Percentiles rank a stretch among this genome's conserved stretches.
Evolutionary conservation across 1,140 invertebrate genomes (phyloP).

Genomic region (Papilio glaucus): DNA sequence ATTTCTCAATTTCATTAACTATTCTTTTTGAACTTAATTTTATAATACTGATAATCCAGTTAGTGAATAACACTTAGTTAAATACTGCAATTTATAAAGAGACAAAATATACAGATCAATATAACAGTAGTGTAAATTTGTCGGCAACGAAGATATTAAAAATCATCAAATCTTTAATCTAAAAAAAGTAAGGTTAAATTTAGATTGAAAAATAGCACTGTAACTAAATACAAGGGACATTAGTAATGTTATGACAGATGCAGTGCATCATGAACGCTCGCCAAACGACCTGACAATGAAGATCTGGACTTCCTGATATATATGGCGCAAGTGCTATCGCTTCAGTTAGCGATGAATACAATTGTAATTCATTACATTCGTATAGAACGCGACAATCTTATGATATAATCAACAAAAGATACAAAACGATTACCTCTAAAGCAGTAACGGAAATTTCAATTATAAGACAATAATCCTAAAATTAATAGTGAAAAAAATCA

Average conservation of each 20-base stretch:
- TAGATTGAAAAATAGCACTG: slow-evolving; percentile 65
- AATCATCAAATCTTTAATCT: slow-evolving; percentile 52
- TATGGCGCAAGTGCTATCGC: slow-evolving; percentile 66
- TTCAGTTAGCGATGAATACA: slow-evolving; percentile 51
- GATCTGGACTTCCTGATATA: slow-evolving; percentile 73
- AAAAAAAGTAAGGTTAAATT: slow-evolving; percentile 50
- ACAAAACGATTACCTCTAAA: neutral
- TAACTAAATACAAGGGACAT: slow-evolving; percentile 66
- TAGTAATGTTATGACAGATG: slow-evolving; percentile 73
- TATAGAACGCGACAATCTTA: neutral
- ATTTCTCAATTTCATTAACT: neutral
- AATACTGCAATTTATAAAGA: neutral
- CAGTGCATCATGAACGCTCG: slow-evolving; percentile 62
- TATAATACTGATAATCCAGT: neutral
- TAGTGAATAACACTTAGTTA: neutral
- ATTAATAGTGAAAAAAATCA: neutral
- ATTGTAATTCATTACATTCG: slow-evolving; percentile 49
- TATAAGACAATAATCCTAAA: neutral
- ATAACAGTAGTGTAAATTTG: neutral
- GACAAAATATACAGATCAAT: neutral
- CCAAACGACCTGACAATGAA: slow-evolving; percentile 70
- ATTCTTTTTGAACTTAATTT: neutral
- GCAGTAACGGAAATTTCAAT: neutral
- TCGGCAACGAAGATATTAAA: slow-evolving; percentile 37
- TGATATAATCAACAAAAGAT: neutral